Base-by-base conservation (phyloP, 2,113 vertebrate species). In the Rhombomys opimus region DNA sequence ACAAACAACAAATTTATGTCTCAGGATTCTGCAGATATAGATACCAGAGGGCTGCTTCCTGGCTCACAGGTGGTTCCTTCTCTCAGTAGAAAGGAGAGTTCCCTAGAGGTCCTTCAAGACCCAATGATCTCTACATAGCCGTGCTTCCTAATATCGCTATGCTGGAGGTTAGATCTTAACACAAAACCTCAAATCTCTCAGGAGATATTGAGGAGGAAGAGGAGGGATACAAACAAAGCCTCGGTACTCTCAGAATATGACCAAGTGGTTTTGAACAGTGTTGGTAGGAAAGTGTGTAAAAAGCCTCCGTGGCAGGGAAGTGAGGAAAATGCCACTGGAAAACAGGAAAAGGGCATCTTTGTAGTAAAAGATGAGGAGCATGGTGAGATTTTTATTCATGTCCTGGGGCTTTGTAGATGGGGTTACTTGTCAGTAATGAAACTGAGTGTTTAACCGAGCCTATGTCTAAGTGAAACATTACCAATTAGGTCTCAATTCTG, bases 221-320 rank as follows among this genome's bases (percentile, higher is more conserved):
- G 25, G 27, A 41, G n/a, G 2, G 1, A 1, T 4, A 4, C 1
- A 1, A 18, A 22, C 41, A 25, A 54, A 63, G 41, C 30, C 12
- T 50, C 7, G 1, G 5, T 72, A 22, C 9, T 59, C 52, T 32
- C 20, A n/a, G 30, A 50, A 54, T 25, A 25, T 1, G 4, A 20
- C 1, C 12, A 5, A 32, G 38, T 41, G 35, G 9, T 12, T 30
- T 65, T 2, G 5, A 35, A 14, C 13, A n/a, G 12, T 7, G 8
- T 12, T 59, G 46, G 32, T 8, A 54, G 65, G 25, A 67, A 13
- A 7, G 35, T 17, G 13, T 2, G 25, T 20, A 41, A 13, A 54
- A 65, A 85, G 38, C 8, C 35, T 4, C 25, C 18, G 13, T n/a
- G 1, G 59, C 27, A 38, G 14, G 25, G 23, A 63, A 30, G 12